Conservation (phyloP, 2,113 vertebrate genomes). For the Pelobates fuscus region DNA sequence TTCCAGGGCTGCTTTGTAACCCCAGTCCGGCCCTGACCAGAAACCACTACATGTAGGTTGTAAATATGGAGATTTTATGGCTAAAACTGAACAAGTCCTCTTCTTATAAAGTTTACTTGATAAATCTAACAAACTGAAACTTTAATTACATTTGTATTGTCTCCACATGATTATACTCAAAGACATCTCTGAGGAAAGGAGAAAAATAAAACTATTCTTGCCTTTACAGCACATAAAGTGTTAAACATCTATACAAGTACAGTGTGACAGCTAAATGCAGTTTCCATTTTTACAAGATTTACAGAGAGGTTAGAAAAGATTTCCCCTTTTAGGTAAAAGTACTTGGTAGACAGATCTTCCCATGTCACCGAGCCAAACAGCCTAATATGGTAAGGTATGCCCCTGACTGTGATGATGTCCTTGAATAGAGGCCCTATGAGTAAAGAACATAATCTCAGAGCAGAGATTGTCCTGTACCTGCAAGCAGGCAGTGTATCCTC, state of each 20-base stretch:
- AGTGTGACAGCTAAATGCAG: neutral
- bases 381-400: constrained; percentile 48
- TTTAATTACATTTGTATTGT: too few relatives aligned
- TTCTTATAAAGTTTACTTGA: too few relatives aligned
- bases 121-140: too few relatives aligned
- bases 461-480: neutral
- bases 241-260: neutral
- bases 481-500: neutral
- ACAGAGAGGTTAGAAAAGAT: constrained; percentile 7
- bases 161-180: too few relatives aligned
- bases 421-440: neutral
- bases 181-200: too few relatives aligned
- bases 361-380: constrained; percentile 23
- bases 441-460: neutral
- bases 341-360: constrained; percentile 9
- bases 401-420: constrained; percentile 7
- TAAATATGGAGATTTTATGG: too few relatives aligned
- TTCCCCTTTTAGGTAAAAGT: constrained; percentile 47
- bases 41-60: too few relatives aligned
- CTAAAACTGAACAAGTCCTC: too few relatives aligned
- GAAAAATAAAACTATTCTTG: neutral
- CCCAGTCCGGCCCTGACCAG: too few relatives aligned
- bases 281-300: neutral
- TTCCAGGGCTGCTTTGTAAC: too few relatives aligned
- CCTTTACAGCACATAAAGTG: neutral